These are phyloP conservation scores for Catocala nupta DNA, from an alignment of 2,888 invertebrate genomes.

Conservation along the genomic window DNA sequence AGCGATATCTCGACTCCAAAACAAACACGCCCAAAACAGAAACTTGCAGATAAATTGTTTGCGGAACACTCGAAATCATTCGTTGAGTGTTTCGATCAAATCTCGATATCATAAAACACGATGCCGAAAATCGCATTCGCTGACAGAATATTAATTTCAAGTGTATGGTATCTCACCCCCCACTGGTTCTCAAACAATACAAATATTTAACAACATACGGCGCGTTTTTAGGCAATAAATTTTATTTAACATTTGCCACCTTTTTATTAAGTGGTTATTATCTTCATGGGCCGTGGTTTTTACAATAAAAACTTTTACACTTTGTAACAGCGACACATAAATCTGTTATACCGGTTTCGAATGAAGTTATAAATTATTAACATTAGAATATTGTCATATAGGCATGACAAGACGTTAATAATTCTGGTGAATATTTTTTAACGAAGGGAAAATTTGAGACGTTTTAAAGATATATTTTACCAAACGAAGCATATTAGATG, in stretches of 20 bases:
- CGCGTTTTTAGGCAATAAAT: constrained; percentile 73
- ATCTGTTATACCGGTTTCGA: constrained; percentile 32
- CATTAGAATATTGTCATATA: constrained; percentile 17
- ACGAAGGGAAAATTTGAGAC: not conserved
- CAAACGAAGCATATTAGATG: not conserved
- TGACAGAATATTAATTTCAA: constrained; percentile 84
- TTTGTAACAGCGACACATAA: constrained; percentile 29
- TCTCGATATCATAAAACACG: constrained; percentile 78
- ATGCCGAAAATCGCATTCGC: constrained; percentile 74
- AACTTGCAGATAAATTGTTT: constrained; percentile 65
- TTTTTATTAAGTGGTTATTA: constrained; percentile 67
- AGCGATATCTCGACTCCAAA: constrained; percentile 56
- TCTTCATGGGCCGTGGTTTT: constrained; percentile 25
- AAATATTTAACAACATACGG: constrained; percentile 73
- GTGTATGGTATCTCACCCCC: constrained; percentile 70
- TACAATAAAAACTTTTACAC: constrained; percentile 17
- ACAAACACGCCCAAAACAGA: constrained; percentile 62
- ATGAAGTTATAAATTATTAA: constrained; percentile 21
- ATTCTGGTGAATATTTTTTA: not conserved
- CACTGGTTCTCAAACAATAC: constrained; percentile 70
- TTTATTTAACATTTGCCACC: constrained; percentile 65
- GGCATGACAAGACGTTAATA: not conserved
- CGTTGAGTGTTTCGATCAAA: constrained; percentile 61
- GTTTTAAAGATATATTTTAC: not conserved
- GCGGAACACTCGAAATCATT: constrained; percentile 63